Base-by-base conservation (phyloP, 2,888 invertebrate genomes). In the Tinea trinotella region DNA sequence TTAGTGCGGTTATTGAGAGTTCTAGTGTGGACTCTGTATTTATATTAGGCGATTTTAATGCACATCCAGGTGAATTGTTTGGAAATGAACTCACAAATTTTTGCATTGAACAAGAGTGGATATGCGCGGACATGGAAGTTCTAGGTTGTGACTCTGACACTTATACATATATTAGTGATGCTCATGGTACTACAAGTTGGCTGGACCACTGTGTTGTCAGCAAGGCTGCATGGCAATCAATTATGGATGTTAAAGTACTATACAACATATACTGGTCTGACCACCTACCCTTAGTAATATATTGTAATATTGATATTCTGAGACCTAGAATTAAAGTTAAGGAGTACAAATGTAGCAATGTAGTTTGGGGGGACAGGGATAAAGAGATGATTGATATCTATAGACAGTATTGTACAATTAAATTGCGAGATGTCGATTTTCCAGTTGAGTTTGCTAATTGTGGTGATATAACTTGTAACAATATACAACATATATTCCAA, bases 191-290 rank as follows among this genome's bases (percentile, higher is more conserved):
- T 9, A 19, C 48, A n/a, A 54, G 57, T 9, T 57, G 57, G 55
- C 54, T 58, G n/a, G 56, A 56, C 36, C 57, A 58, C 44, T 57
- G 56, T 44, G 15, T 58, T 1, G 54, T 54, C 9, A 58, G 55
- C 15, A 9, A 46, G 0, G 24, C 57, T 0, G 57, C 57, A 1
- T 7, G 20, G 3, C n/a, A 30, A 3, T 13, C 55, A 10, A 34
- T 59, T 30, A n/a, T 2, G 1, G 20, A 56, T 15, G 3, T 58
- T 7, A 3, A 44, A 2, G 53, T 58, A 6, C 7, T 19, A 0
- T 52, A 58, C 40, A 58, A 58, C 18, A 54, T 56, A 1, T 56
- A n/a, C 2, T 58, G 58, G 56, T 60, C 59, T 1, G 60, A 59
- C 19, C 60, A 59, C 9, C 12, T 3, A 9, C 30, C 54, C 56